These are phyloP conservation scores for Basileuterus tristriatus DNA, from an alignment of 2,797 vertebrate species.

Conservation along the genomic window DNA sequence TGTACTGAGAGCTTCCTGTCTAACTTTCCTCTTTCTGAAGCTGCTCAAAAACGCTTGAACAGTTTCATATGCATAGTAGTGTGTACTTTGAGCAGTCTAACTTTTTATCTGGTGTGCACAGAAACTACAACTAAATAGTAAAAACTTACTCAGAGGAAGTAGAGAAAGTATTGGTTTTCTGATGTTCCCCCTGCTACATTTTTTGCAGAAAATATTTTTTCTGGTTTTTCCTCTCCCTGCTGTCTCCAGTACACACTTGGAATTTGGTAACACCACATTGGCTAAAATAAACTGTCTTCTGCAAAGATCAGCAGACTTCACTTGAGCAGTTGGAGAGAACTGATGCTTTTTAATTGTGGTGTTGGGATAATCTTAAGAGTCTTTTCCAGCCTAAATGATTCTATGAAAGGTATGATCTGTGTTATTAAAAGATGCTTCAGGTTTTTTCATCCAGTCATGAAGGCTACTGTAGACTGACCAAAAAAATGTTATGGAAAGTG, in stretches of 20 bases:
- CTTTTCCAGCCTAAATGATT: not conserved
- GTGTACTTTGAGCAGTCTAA: not conserved
- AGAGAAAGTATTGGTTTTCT: not conserved
- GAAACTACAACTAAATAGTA: not conserved
- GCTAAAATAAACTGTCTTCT: not conserved
- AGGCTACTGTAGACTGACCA: not conserved
- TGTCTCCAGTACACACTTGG: not conserved
- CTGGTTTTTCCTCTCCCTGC: not conserved
- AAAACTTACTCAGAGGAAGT: not conserved
- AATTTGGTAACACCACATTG: not conserved
- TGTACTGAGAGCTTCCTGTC: not conserved
- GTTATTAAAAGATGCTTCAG: not conserved
- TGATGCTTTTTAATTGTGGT: not conserved
- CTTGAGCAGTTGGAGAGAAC: not conserved
- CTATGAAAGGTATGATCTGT: not conserved
- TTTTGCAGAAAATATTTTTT: not conserved
- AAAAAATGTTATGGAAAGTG: not conserved
- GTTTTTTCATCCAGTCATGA: not conserved
- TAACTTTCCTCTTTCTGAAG: not conserved
- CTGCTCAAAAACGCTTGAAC: not conserved
- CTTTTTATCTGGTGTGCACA: not conserved
- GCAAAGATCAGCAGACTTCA: not conserved
- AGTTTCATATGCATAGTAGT: not conserved
- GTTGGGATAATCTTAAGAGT: not conserved
- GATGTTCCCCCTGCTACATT: fast-evolving